A percentile compares a stretch with the other conserved stretches of the same genome.
These are phyloP conservation scores for Smithornis capensis DNA, from an alignment of 2,113 vertebrate species.

Conservation along the genomic window DNA sequence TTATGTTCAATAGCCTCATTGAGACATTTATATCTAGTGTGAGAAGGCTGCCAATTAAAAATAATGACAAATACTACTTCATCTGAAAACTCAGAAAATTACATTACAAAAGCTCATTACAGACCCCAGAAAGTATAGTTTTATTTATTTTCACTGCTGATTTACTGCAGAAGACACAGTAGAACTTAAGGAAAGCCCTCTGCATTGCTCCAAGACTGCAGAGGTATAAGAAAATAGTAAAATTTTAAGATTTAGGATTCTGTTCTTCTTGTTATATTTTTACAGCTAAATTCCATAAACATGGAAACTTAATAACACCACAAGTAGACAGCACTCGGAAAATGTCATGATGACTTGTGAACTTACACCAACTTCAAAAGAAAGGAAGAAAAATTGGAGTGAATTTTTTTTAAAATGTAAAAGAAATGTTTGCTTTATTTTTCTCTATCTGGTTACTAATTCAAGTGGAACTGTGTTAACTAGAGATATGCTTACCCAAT, in stretches of 20 bases:
- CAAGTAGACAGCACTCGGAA: not conserved
- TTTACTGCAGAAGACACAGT: not conserved
- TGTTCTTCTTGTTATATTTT: not conserved
- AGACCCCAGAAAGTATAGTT: not conserved
- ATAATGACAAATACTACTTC: not conserved
- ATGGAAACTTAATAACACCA: not conserved
- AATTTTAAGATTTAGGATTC: not conserved
- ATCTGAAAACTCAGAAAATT: not conserved
- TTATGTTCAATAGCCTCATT: not conserved
- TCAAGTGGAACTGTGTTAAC: not conserved
- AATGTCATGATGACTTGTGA: not conserved
- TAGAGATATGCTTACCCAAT: fast-evolving
- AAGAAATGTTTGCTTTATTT: not conserved
- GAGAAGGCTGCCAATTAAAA: not conserved
- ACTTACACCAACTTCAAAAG: not conserved
- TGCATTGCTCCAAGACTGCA: not conserved
- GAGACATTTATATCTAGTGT: not conserved
- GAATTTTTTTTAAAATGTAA: fast-evolving
- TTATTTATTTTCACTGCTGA: not conserved
- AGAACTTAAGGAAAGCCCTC: not conserved
- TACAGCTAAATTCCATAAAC: not conserved
- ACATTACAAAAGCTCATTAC: not conserved
- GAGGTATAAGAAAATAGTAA: not conserved
- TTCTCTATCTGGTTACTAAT: not conserved
- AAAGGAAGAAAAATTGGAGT: not conserved